Evolutionary conservation across 2,113 vertebrate species (phyloP), one percentile per base, ranked within the genome.

Genomic region (Nannospalax galili): DNA sequence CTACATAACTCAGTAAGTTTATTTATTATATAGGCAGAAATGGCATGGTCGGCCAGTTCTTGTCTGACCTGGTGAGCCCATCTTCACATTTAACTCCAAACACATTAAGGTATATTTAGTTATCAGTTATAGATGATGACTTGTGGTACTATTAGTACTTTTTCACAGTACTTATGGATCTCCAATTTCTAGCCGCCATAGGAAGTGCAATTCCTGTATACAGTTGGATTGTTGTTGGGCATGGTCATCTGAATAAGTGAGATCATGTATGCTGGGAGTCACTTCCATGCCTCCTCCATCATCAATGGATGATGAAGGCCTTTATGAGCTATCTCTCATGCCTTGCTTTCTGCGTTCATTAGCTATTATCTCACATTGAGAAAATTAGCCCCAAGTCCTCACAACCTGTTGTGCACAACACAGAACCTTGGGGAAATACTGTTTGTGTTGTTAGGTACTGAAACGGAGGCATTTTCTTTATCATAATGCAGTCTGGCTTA

Each of bases 361-460:
- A 56, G 1, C 37, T 14, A 42, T 72, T 4, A 19, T 32, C 37
- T 32, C 8, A 15, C 7, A 62, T 16, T 24, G 45, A 92, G 16
- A 2, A 56, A 9, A 64, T 37, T 2, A 69, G 80, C 0, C 0
- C 19, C 48, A n/a, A 10, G 10, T 35, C 28, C 32, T 37, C 6
- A 5, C 45, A 22, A 45, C n/a, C 26, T 84, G 24, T 15, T 52
- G 0, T 48, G 9, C 9, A 84, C 22, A 56, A 17, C 22, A 15
- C 4, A 84, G 35, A 52, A 52, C 1, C 35, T 45, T 40, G 24
- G 28, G 48, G 30, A 80, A 64, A 28, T 62, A 32, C 17, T 0
- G 0, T 4, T 42, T 62, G 16, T 74, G 81, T 19, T 26, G 56
- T 1, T 2, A 7, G 32, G n/a, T 42, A 40, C 11, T 6, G 2